Percentiles rank a stretch among this genome's conserved stretches.
phyloP scores from a whole-genome alignment of 1,140 invertebrate genomes.

The Achatina immaculata region DNA sequence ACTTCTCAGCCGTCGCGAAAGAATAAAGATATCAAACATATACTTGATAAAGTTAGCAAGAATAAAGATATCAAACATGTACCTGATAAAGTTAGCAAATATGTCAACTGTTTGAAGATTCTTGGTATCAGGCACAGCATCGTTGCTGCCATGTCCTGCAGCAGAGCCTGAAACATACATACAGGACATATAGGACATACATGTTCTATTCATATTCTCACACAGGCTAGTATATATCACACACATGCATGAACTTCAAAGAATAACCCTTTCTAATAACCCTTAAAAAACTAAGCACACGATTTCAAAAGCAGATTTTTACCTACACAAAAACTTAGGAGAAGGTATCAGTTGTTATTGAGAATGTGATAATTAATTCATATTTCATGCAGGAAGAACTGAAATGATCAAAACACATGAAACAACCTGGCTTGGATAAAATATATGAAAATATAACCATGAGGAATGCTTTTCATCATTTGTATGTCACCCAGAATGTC shows the following conservation, averaged over 20 bases:
- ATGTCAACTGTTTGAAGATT: slow-evolving; percentile 13
- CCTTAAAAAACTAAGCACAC: neutral
- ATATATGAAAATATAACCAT: too few species aligned
- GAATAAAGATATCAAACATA: too few species aligned
- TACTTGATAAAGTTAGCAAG: too few species aligned
- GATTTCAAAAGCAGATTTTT: neutral
- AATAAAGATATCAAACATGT: too few species aligned
- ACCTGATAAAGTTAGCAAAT: slow-evolving; percentile 28
- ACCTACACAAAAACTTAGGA: neutral
- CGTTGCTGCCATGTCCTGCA: neutral
- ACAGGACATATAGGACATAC: neutral
- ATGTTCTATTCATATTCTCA: neutral
- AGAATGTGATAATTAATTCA: too few species aligned
- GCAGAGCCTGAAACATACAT: neutral
- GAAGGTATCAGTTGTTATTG: too few species aligned
- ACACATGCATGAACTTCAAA: neutral
- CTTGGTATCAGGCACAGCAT: neutral
- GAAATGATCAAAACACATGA: too few species aligned
- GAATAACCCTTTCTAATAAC: neutral
- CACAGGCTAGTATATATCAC: neutral
- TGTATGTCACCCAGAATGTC: too few species aligned
- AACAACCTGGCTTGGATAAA: too few species aligned
- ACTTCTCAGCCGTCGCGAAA: too few species aligned
- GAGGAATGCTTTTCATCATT: too few species aligned
- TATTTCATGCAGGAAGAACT: too few species aligned